Conservation (phyloP, 2,888 invertebrate species). For the Dendrolimus houi region DNA sequence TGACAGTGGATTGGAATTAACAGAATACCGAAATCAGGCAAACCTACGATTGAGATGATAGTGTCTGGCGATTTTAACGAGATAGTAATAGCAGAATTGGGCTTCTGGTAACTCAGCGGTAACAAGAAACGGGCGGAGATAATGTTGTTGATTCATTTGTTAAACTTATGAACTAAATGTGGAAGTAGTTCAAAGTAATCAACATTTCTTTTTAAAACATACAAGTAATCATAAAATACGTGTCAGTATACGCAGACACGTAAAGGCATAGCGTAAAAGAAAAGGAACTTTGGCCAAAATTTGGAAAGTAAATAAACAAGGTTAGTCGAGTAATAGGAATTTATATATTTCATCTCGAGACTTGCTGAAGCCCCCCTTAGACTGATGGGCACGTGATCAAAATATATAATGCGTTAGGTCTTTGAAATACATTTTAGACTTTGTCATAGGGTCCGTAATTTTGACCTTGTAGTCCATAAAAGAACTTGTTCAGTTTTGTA, state of each 20-base stretch:
- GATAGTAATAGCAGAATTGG: too few relatives aligned
- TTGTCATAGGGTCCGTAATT: conserved; percentile 6
- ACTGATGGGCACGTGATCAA: conserved; percentile 2
- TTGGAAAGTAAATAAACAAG: conserved; percentile 1
- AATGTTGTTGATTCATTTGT: too few relatives aligned
- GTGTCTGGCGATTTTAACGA: too few relatives aligned
- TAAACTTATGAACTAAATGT: too few relatives aligned
- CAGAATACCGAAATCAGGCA: too few relatives aligned
- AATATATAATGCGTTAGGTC: conserved; percentile 6
- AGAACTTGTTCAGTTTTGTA: neutral
- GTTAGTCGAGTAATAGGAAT: conserved; percentile 1
- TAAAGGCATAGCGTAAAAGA: neutral
- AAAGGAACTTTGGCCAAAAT: neutral
- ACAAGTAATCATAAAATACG: neutral
- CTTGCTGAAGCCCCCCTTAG: conserved; percentile 1
- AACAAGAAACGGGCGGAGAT: too few relatives aligned
- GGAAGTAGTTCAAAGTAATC: neutral
- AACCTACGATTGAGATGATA: too few relatives aligned
- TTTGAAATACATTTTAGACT: conserved; percentile 42
- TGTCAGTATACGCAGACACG: neutral
- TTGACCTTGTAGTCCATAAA: too few relatives aligned
- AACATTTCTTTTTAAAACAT: neutral
- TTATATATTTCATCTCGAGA: conserved; percentile 4
- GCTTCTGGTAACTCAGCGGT: too few relatives aligned
- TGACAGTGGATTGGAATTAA: too few relatives aligned